phyloP scores from a whole-genome alignment of 2,888 invertebrate species.

The Megaustenia siamemsis region DNA sequence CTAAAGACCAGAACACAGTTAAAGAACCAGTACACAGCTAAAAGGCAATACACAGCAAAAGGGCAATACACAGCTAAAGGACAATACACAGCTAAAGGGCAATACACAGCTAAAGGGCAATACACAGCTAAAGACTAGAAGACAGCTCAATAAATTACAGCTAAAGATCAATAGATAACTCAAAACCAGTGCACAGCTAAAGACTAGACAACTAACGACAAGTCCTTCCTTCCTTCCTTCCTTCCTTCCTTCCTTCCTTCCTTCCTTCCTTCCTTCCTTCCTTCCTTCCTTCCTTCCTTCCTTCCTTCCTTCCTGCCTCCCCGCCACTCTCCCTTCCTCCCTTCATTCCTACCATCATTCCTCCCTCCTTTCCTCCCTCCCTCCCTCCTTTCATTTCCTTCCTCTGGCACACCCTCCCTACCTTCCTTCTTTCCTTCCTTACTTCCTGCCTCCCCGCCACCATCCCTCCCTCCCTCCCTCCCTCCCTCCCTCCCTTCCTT shows the following conservation, averaged over 20 bases:
- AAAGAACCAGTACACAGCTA: too few species aligned
- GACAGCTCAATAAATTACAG: too few species aligned
- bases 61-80: too few species aligned
- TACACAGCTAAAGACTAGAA: too few species aligned
- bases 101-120: too few species aligned
- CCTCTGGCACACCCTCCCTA: not conserved
- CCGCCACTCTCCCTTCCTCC: not conserved
- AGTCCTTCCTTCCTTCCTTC: too few species aligned
- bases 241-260: not conserved
- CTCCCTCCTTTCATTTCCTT: not conserved
- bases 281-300: slow-evolving; percentile 38
- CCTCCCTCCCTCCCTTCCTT: not conserved
- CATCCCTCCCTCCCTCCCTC: not conserved
- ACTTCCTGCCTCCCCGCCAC: slow-evolving; percentile 2
- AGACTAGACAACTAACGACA: too few species aligned
- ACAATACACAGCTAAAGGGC: too few species aligned
- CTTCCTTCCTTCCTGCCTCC: slow-evolving; percentile 39
- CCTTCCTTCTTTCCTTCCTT: not conserved
- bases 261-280: slow-evolving; percentile 16
- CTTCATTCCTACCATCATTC: not conserved
- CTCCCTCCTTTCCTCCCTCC: not conserved
- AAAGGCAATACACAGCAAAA: too few species aligned
- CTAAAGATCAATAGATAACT: too few species aligned
- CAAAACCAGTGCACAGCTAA: too few species aligned
- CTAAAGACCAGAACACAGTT: too few species aligned